Conservation (phyloP, 2,113 vertebrate genomes). For the Anthoscopus minutus region DNA sequence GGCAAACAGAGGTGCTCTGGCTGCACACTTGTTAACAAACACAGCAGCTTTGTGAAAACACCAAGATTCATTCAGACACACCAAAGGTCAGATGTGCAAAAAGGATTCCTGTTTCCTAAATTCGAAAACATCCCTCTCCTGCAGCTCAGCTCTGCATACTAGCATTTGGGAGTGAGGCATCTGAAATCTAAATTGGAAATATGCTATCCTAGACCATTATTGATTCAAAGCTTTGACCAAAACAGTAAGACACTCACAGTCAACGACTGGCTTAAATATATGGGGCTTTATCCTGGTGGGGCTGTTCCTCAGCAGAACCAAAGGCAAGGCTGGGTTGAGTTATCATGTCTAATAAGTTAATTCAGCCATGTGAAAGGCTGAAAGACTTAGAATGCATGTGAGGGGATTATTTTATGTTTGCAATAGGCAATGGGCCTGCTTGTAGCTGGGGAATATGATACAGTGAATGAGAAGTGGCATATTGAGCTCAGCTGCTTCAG, state of each 20-base stretch:
- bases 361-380: background rate
- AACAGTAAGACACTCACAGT: background rate
- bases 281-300: background rate
- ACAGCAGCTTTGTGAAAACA: background rate
- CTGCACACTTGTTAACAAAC: background rate
- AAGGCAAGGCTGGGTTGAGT: background rate
- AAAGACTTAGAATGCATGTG: background rate
- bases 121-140: background rate
- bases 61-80: background rate
- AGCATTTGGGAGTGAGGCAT: background rate
- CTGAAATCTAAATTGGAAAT: background rate
- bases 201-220: background rate
- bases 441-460: background rate
- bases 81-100: background rate
- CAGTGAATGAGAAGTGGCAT: background rate
- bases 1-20: background rate
- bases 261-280: background rate
- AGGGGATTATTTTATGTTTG: background rate
- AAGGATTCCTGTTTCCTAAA: background rate
- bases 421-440: background rate
- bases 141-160: background rate
- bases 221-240: background rate
- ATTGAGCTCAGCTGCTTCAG: background rate
- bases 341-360: background rate
- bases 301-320: background rate